Evolutionary conservation across 2,113 vertebrate genomes (phyloP), one percentile per base, ranked within the genome.

Genomic region (Brienomyrus brachyistius): DNA sequence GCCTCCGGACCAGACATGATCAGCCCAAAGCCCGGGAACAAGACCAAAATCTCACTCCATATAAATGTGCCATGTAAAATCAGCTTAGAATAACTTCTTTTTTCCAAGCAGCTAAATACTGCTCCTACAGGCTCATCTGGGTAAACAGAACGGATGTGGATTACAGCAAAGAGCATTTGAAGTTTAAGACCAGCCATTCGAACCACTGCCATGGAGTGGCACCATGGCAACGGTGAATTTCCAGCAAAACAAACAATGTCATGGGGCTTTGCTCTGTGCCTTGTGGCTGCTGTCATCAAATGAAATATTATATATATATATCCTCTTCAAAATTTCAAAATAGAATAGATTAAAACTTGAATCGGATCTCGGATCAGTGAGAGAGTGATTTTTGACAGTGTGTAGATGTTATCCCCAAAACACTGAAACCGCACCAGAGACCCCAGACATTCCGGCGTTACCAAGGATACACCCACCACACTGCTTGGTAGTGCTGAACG

Each of bases 181-280:
- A 74, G 66, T 19, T 80, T 15, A 80, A 80, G 35, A 80, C 74
- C 31, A 80, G 31, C 74, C 74, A 43, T 80, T 80, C 35, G 40
- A 80, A 80, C 31, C 74, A 77, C 31, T 43, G 35, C 74, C n/a
- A 35, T 40, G 31, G 74, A 35, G 40, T 80, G 35, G 74, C 74
- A 43, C 74, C 35, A 43, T 80, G 74, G n/a, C 35, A 80, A 80
- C 31, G 5, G 31, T 43, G 74, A 80, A 40, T 80, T 80, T 80
- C 43, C 74, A 80, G 35, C 74, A 80, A 80, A 80, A 80, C 35
- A 80, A 80, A 80, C 35, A 80, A 80, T 80, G 74, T 80, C 74
- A 80, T 80, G 74, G 74, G 74, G 74, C 35, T 80, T 80, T 43
- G 31, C 74, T 80, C 74, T 80, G 74, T 35, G 35, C 35, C 74